phyloP scores from a whole-genome alignment of 2,797 vertebrate genomes.

The Manis crassicaudata region DNA sequence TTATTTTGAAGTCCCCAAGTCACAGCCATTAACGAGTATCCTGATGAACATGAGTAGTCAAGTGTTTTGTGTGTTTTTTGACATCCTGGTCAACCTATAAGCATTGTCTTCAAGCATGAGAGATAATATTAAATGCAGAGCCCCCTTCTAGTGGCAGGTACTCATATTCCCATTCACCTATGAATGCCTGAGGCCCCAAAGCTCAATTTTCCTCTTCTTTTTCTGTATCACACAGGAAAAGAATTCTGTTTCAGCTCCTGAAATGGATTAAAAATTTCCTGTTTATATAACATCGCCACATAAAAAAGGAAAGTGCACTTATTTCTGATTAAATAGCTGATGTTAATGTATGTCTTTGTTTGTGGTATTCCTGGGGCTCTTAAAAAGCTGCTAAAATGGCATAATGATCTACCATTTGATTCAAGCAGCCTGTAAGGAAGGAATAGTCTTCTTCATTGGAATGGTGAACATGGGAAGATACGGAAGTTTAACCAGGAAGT shows the following conservation, averaged over 20 bases:
- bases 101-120: neutral
- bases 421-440: neutral
- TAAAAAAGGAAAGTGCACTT: slow-evolving; percentile 2
- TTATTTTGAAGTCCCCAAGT: slow-evolving; percentile 24
- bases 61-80: neutral
- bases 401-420: neutral
- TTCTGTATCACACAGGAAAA: slow-evolving; percentile 17
- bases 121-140: slow-evolving; percentile 19
- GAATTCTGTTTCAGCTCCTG: slow-evolving; percentile 27
- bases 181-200: neutral
- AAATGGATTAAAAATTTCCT: slow-evolving; percentile 15
- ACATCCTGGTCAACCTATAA: neutral
- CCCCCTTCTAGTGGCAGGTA: neutral
- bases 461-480: neutral
- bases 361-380: neutral
- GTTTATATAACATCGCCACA: neutral
- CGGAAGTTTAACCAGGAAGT: neutral
- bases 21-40: neutral
- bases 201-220: slow-evolving; percentile 35
- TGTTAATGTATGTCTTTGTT: neutral
- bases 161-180: neutral
- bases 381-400: neutral
- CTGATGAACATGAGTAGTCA: neutral
- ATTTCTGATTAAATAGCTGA: slow-evolving; percentile 44
- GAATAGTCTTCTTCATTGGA: slow-evolving; percentile 1